Percentiles rank a stretch among this genome's conserved stretches.
Conservation (phyloP, 92 coral and sea anemone species). For the Blastomussa wellsi region DNA sequence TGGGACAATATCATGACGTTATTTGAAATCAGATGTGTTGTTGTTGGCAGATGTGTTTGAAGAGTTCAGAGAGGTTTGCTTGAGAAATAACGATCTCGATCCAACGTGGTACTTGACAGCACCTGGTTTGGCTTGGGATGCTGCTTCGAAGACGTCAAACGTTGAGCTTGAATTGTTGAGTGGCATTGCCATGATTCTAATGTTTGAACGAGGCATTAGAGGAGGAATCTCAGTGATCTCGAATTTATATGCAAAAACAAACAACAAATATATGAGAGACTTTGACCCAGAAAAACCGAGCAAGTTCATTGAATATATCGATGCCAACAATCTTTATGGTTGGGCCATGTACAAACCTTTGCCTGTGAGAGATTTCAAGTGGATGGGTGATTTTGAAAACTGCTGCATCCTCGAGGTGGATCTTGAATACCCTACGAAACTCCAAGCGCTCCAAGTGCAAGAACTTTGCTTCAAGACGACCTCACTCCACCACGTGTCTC, state of each 20-base stretch:
- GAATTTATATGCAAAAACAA: conserved; percentile 40
- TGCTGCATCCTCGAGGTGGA: conserved; percentile 4
- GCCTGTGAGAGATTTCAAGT: not conserved
- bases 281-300: not conserved
- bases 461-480: not conserved
- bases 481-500: not conserved
- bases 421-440: conserved; percentile 3
- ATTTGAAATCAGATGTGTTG: conserved; percentile 29
- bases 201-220: conserved; percentile 50
- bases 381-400: not conserved
- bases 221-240: conserved; percentile 54
- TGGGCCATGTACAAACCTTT: not conserved
- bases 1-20: conserved; percentile 54
- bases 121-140: conserved; percentile 65
- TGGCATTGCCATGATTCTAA: conserved; percentile 34
- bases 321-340: not conserved
- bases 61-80: conserved; percentile 58
- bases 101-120: conserved; percentile 41
- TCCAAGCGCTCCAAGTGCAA: not conserved
- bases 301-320: not conserved
- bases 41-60: conserved; percentile 48
- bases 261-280: not conserved
- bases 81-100: conserved; percentile 44
- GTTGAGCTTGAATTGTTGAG: conserved; percentile 46
- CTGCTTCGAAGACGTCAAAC: conserved; percentile 31